A percentile compares a stretch with the other conserved stretches of the same genome.
Conservation (phyloP, 2,113 vertebrate species). For the Paramormyrops kingsleyae region DNA sequence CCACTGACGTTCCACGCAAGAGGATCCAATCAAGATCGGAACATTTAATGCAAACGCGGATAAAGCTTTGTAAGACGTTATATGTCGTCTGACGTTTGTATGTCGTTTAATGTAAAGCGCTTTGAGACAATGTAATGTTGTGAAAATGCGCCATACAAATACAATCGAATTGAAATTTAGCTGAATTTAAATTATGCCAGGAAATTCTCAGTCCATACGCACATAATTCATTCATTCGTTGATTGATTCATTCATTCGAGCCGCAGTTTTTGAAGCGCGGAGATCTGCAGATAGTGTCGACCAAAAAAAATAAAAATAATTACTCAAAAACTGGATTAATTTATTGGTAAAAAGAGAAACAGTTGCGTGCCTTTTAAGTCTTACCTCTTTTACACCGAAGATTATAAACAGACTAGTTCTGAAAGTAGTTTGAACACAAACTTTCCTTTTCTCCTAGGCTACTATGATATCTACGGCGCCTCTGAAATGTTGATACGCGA, state of each 20-base stretch:
- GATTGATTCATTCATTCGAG: background rate
- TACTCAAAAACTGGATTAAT: background rate
- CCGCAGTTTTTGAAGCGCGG: background rate
- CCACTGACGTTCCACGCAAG: background rate
- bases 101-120: background rate
- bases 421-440: background rate
- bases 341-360: background rate
- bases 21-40: background rate
- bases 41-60: background rate
- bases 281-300: background rate
- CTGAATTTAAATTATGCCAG: background rate
- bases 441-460: background rate
- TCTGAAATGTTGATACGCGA: background rate
- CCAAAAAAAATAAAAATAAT: background rate
- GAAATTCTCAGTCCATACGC: background rate
- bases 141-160: background rate
- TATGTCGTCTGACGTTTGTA: background rate
- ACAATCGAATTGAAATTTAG: background rate
- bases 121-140: background rate
- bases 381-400: background rate
- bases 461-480: background rate
- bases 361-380: background rate
- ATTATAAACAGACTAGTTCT: background rate
- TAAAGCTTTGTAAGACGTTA: background rate
- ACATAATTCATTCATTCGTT: background rate